Percentiles rank a stretch among this genome's conserved stretches.
These are phyloP conservation scores for Dioctria linearis DNA, from an alignment of 2,888 invertebrate species.

Conservation along the genomic window DNA sequence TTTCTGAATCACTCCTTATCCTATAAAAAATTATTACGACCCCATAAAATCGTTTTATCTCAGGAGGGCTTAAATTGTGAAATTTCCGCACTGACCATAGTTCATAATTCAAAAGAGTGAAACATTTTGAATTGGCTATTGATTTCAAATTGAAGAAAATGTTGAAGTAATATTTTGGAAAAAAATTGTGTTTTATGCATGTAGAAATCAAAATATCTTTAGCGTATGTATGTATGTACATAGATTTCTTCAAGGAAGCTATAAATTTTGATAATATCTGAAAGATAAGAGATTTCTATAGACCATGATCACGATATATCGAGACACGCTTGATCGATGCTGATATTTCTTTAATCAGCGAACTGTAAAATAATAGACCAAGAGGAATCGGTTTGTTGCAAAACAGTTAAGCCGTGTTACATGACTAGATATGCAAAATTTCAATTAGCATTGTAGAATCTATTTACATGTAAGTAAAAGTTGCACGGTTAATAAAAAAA, in stretches of 20 bases:
- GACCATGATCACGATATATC: neutral
- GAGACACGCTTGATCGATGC: neutral
- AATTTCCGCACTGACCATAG: too few species aligned
- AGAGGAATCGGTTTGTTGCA: neutral
- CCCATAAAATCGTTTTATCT: too few species aligned
- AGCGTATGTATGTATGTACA: too few species aligned
- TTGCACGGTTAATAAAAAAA: neutral
- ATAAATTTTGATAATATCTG: neutral
- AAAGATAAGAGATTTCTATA: slow-evolving; percentile 7
- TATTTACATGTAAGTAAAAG: neutral
- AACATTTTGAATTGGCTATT: neutral
- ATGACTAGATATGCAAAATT: slow-evolving; percentile 1
- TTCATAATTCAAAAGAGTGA: neutral
- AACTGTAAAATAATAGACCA: neutral
- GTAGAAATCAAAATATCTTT: neutral
- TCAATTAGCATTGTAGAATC: too few species aligned
- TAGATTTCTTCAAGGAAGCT: neutral
- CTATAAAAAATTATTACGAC: too few species aligned
- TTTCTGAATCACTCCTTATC: too few species aligned
- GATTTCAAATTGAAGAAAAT: neutral
- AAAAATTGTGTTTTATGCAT: neutral
- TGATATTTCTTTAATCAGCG: neutral
- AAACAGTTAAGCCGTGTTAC: neutral
- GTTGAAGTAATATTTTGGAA: neutral
- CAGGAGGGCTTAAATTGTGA: too few species aligned